A percentile compares a stretch with the other conserved stretches of the same genome.
phyloP scores from a whole-genome alignment of 2,113 vertebrate genomes.

The Rallus limicola region DNA sequence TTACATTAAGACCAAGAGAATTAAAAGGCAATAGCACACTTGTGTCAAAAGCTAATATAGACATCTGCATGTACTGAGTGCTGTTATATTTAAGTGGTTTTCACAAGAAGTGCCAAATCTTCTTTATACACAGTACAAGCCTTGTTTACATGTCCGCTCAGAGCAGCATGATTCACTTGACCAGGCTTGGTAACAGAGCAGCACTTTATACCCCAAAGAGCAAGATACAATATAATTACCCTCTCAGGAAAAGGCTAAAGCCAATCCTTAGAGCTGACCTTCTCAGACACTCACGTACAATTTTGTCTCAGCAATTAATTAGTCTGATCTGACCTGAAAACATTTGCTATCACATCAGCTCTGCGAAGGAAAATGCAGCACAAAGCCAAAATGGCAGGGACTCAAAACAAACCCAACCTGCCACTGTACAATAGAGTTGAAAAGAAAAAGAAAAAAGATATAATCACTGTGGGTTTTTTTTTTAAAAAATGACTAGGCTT shows the following conservation, averaged over 20 bases:
- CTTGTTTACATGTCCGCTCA: not conserved
- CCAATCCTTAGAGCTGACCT: not conserved
- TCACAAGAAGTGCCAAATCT: not conserved
- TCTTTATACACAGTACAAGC: not conserved
- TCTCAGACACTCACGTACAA: not conserved
- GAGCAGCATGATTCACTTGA: not conserved
- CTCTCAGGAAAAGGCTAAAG: not conserved
- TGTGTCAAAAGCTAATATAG: not conserved
- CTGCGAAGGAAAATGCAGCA: fast-evolving
- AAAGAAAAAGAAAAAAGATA: not conserved
- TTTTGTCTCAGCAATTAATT: not conserved
- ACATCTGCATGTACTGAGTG: not conserved
- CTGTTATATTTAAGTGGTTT: not conserved
- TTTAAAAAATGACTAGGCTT: not conserved
- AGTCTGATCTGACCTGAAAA: not conserved
- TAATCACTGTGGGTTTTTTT: not conserved
- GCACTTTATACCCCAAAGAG: not conserved
- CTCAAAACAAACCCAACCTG: not conserved
- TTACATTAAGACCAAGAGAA: not conserved
- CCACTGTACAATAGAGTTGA: not conserved
- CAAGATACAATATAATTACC: not conserved
- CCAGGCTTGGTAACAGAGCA: not conserved
- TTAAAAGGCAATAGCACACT: not conserved
- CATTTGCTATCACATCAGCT: not conserved
- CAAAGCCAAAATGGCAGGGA: not conserved